Evolutionary conservation across 2,797 vertebrate species (phyloP).

Genomic region (Pseudochaenichthys georgianus): DNA sequence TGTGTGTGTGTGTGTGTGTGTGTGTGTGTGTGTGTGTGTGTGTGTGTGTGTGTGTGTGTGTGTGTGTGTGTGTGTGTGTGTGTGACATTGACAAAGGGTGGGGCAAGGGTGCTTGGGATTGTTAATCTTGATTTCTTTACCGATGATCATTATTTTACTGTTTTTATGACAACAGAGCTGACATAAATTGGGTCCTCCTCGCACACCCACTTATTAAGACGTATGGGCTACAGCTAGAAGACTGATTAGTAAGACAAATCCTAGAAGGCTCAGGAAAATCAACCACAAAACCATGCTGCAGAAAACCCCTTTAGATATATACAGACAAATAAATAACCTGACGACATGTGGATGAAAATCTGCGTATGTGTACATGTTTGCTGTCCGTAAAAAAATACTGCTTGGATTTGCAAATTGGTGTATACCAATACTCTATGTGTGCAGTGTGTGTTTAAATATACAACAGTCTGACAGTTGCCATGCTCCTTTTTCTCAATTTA

Average conservation of each 20-base stretch:
- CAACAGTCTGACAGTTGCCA: conserved; percentile 29
- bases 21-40: too few relatives aligned
- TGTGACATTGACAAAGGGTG: too few relatives aligned
- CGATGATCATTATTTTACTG: conserved; percentile 14
- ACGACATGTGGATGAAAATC: neutral
- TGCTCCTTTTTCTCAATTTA: conserved; percentile 38
- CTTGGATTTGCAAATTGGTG: conserved; percentile 18
- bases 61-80: neutral
- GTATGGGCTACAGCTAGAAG: neutral
- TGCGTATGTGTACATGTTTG: too few relatives aligned
- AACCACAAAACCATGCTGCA: neutral
- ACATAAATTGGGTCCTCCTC: neutral
- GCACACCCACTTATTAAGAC: neutral
- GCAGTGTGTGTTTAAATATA: neutral
- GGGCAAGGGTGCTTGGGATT: conserved; percentile 5
- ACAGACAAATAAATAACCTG: conserved; percentile 14
- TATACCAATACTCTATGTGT: neutral
- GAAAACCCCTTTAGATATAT: neutral
- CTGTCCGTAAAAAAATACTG: conserved; percentile 15
- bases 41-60: conserved; percentile 11
- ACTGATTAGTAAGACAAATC: conserved; percentile 27
- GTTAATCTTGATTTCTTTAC: conserved; percentile 6
- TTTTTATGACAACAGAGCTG: neutral
- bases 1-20: too few relatives aligned
- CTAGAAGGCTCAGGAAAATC: conserved; percentile 23